phyloP scores from a whole-genome alignment of 2,113 vertebrate genomes.

The Bubo scandiacus region DNA sequence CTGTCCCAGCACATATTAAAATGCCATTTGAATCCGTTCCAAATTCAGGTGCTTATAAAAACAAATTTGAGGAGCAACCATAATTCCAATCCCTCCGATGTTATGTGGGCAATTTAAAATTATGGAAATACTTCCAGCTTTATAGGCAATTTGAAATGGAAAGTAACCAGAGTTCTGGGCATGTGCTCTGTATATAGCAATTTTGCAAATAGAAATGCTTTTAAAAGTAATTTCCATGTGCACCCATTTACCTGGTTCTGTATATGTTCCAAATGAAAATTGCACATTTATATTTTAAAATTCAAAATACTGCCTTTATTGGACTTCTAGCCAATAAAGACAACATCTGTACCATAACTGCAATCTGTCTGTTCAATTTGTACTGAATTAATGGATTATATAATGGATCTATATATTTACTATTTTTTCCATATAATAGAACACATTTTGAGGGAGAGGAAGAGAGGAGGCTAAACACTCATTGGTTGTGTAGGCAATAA shows the following conservation, averaged over 20 bases:
- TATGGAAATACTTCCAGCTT: constrained; percentile 68
- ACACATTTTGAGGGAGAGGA: background rate
- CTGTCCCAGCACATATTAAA: constrained; percentile 20
- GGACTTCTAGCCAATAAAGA: constrained; percentile 42
- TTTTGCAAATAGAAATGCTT: constrained; percentile 56
- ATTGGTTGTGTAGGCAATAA: background rate
- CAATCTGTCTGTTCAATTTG: constrained; percentile 48
- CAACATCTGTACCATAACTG: constrained; percentile 43
- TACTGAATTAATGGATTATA: background rate
- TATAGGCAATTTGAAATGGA: constrained; percentile 70
- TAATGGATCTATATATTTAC: constrained; percentile 32
- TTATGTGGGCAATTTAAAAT: constrained; percentile 61
- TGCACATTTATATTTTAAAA: constrained; percentile 56
- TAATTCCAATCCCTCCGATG: constrained; percentile 54
- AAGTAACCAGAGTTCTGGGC: constrained; percentile 37
- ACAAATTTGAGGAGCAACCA: constrained; percentile 52
- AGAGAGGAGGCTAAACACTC: background rate
- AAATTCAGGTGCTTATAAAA: constrained; percentile 74
- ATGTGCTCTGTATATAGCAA: constrained; percentile 4
- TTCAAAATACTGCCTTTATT: constrained; percentile 48
- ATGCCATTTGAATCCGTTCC: constrained; percentile 37
- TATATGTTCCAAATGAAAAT: constrained; percentile 56
- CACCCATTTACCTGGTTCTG: constrained; percentile 52
- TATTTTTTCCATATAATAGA: constrained; percentile 2
- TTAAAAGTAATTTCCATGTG: constrained; percentile 66